Conservation (phyloP, 2,113 vertebrate species). For the Xiphophorus hellerii region DNA sequence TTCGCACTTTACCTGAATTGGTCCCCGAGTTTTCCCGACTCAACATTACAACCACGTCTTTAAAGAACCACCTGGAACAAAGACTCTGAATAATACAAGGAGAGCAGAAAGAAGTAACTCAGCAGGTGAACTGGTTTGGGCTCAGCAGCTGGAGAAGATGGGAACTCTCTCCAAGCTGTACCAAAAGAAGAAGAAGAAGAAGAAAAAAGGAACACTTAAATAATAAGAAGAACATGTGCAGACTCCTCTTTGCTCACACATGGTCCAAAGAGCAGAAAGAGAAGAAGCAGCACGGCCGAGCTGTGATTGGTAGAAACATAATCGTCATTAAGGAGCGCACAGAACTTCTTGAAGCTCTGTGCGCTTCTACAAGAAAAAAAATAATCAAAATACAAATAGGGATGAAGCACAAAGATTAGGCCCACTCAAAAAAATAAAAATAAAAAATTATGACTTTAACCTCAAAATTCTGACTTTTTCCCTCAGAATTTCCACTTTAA, state of each 20-base stretch:
- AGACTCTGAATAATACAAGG: slow-evolving; percentile 13
- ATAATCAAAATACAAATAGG: too few species aligned
- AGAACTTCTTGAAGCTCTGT: background rate
- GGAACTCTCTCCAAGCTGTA: background rate
- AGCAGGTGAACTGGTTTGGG: slow-evolving; percentile 29
- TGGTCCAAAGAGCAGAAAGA: slow-evolving; percentile 1
- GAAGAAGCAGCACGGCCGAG: too few species aligned
- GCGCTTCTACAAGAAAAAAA: background rate
- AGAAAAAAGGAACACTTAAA: slow-evolving; percentile 13
- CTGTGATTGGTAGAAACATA: too few species aligned
- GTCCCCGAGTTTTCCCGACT: background rate
- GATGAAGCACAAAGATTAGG: too few species aligned
- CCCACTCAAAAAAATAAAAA: too few species aligned
- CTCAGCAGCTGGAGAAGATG: slow-evolving; percentile 17
- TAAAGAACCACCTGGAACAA: slow-evolving; percentile 39
- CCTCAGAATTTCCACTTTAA: too few species aligned
- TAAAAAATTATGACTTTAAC: too few species aligned
- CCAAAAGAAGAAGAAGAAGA: background rate
- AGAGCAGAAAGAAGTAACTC: slow-evolving; percentile 24
- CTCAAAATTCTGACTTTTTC: too few species aligned
- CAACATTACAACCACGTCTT: background rate
- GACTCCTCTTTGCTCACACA: slow-evolving; percentile 43
- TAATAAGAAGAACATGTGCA: slow-evolving; percentile 25
- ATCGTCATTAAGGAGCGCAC: background rate
- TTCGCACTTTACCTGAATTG: background rate